Evolutionary conservation across 1,140 invertebrate species (phyloP).

Genomic region (Pissodes strobi): DNA sequence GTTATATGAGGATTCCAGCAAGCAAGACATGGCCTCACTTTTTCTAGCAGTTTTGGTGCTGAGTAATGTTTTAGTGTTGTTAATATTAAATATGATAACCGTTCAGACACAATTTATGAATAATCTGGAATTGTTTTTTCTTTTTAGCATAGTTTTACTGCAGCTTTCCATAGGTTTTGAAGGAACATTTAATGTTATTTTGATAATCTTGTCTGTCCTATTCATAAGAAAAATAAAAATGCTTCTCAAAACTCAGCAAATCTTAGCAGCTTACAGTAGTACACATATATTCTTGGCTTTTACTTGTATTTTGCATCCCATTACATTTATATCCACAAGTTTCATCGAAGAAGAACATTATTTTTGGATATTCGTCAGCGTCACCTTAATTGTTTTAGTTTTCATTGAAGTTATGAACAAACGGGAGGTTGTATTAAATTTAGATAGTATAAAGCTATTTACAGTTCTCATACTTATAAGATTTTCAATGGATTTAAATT

Average conservation of each 20-base stretch:
- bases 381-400: constrained; percentile 33
- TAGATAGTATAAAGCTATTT: constrained; percentile 15
- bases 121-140: background rate
- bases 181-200: too few relatives aligned
- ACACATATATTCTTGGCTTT: too few relatives aligned
- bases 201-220: too few relatives aligned
- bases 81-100: constrained; percentile 2
- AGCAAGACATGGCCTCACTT: constrained; percentile 40
- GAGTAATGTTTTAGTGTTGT: background rate
- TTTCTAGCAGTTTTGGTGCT: constrained; percentile 43
- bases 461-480: constrained; percentile 47
- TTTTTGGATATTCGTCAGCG: constrained; percentile 80
- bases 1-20: constrained; percentile 40
- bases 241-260: too few relatives aligned
- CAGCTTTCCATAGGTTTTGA: too few relatives aligned
- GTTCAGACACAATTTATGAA: background rate
- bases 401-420: background rate
- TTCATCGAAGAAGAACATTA: constrained; percentile 96
- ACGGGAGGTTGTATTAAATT: too few relatives aligned
- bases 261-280: too few relatives aligned
- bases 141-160: background rate
- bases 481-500: constrained; percentile 74
- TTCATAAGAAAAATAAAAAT: too few relatives aligned
- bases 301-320: constrained; percentile 39
- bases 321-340: constrained; percentile 67